phyloP scores from a whole-genome alignment of 2,113 vertebrate species.

The Noctilio leporinus region DNA sequence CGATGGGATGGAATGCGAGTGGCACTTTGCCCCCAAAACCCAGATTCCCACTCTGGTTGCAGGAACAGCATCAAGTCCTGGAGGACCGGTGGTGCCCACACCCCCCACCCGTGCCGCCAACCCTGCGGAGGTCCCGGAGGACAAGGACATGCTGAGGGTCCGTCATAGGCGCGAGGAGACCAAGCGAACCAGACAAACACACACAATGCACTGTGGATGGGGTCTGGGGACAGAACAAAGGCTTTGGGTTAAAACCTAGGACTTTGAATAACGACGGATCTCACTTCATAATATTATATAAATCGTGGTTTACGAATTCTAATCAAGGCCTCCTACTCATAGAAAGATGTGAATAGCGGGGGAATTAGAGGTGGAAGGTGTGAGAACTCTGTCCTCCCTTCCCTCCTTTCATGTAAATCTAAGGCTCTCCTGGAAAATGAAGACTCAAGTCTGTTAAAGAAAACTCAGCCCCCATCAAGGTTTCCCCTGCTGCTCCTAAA shows the following conservation, averaged over 20 bases:
- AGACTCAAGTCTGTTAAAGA: neutral
- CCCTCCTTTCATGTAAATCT: neutral
- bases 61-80: neutral
- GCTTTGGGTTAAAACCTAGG: neutral
- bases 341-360: neutral
- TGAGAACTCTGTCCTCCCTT: neutral
- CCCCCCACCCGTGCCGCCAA: too few relatives aligned
- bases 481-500: too few relatives aligned
- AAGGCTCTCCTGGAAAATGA: neutral
- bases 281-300: neutral
- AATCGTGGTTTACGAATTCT: neutral
- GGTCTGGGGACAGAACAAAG: neutral
- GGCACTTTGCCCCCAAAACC: neutral
- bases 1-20: neutral
- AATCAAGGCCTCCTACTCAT: neutral
- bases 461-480: neutral
- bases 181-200: neutral
- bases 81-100: accelerated
- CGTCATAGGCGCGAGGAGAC: neutral
- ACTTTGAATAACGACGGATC: neutral
- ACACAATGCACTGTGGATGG: too few relatives aligned
- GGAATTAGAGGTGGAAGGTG: neutral
- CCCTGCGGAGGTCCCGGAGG: neutral
- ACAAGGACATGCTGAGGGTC: neutral
- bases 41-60: neutral